Evolutionary conservation across 1,140 invertebrate species (phyloP), one percentile per base, ranked within the genome.

Genomic region (Nymphalis io): DNA sequence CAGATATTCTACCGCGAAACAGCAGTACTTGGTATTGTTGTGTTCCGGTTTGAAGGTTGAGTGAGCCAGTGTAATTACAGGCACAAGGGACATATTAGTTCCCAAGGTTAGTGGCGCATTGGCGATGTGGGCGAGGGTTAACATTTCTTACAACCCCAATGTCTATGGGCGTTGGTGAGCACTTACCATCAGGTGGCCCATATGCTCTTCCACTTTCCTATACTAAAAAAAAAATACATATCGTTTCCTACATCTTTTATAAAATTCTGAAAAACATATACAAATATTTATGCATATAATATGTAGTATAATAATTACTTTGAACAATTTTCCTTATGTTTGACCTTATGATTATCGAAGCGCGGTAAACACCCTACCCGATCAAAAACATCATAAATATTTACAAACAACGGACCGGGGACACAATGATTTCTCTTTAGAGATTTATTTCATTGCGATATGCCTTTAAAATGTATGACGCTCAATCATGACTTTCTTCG

Each of bases 371-470:
- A 55, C 4, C 51, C 16, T 8, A 16, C 11, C 10, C 15, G 12
- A 44, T 44, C 40, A 44, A 23, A 23, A 55, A 51, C 48, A 51
- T 51, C 3, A 55, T 27, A 15, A 55, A 33, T 55, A 55, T 23
- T 23, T 55, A 33, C 21, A 15, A 13, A 55, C 11, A 15, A 55
- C 21, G 15, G 20, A 15, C 21, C 20, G 21, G 3, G 21, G 21
- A 55, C 51, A 27, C 15, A 15, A 55, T 55, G 21, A 55, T 55
- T 55, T 55, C 51, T 27, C 20, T 55, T 55, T 27, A 55, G 2
- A 15, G 5, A 55, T 55, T 13, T 55, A 51, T 20, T 51, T 51
- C 48, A 18, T 51, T 21, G 48, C 18, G 16, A 20, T 51, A 51
- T 6, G 10, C 10, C 48, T 51, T 20, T 21, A 51, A n/a, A 51